Evolutionary conservation across 2,113 vertebrate species (phyloP), one percentile per base, ranked within the genome.

Genomic region (Morone saxatilis): DNA sequence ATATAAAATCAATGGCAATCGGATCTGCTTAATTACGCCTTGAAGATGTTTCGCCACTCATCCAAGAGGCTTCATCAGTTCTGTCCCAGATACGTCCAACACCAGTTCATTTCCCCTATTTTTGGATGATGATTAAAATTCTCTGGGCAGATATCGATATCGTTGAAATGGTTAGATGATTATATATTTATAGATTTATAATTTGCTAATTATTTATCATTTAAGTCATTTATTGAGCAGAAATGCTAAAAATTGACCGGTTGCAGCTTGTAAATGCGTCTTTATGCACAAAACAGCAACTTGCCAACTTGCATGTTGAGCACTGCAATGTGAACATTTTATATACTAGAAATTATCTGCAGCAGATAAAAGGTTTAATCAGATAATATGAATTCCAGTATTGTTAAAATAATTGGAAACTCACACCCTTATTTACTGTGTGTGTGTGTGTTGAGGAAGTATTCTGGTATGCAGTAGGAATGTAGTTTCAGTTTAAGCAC

Each of bases 401-500:
- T 22, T 20, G 7, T 6, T 25, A 3, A 17, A 41, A 43, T 20
- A 22, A 25, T 1, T 48, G 16, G 4, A 6, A 59, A 5, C 10
- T 1, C 10, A 40, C 57, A 38, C 7, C 45, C 14, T 54, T 16
- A 59, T 74, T 31, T 31, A 31, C 31, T 53, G 4, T 31, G 16
- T 75, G 17, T n/a, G 40, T 53, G 61, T 76, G 36, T 66, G 48
- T 51, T 48, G 50, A 31, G 16, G 61, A n/a, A 38, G 40, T n/a
- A 8, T n/a, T 66, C 14, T 76, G 62, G 38, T 56, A 76, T 76
- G 48, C 19, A 6, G 53, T 65, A 69, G 65, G 53, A 70, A 61
- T 69, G 53, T 50, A n/a, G 31, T 31, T 31, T 31, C 31, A 31
- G 31, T 31, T 31, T 2, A 31, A 3, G 2, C 31, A 31, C 31